Conservation (phyloP, 2,888 invertebrate genomes). For the Cryptus armator region DNA sequence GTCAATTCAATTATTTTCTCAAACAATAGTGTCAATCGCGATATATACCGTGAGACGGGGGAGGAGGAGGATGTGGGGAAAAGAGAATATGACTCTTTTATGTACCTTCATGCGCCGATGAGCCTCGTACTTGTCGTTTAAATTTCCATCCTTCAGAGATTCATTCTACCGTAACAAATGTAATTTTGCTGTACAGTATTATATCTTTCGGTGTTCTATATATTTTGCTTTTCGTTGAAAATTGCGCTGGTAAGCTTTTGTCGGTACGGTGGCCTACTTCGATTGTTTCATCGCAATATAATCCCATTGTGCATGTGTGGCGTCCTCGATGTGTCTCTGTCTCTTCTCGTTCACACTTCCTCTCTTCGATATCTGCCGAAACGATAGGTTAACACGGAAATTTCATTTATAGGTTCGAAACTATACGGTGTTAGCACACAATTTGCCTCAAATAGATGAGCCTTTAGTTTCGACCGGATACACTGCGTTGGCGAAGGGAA, state of each 20-base stretch:
- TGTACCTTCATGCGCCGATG: conserved; percentile 48
- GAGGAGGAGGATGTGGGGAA: background rate
- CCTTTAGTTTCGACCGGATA: conserved; percentile 3
- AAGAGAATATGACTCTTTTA: conserved; percentile 11
- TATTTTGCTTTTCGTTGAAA: conserved; percentile 35
- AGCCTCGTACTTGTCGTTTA: conserved; percentile 43
- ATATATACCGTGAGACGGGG: background rate
- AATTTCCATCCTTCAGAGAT: conserved; percentile 62
- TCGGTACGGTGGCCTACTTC: conserved; percentile 43
- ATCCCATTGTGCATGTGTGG: conserved; percentile 14
- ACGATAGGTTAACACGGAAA: conserved; percentile 15
- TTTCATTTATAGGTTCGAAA: conserved; percentile 31
- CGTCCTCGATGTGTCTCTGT: conserved; percentile 23
- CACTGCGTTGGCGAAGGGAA: conserved; percentile 11
- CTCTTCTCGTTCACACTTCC: conserved; percentile 22
- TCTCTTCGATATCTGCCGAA: background rate
- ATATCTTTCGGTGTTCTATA: background rate
- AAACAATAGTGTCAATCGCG: conserved; percentile 55
- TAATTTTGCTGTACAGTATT: conserved; percentile 39
- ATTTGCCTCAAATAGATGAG: conserved; percentile 57
- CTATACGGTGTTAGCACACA: conserved; percentile 22
- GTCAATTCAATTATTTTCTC: conserved; percentile 63
- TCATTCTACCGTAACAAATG: conserved; percentile 64
- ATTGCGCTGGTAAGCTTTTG: conserved; percentile 34
- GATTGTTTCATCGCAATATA: conserved; percentile 35